Base-by-base conservation (phyloP, 53 echinoderm and acorn worm genomes). In the Holothuria leucospilota region DNA sequence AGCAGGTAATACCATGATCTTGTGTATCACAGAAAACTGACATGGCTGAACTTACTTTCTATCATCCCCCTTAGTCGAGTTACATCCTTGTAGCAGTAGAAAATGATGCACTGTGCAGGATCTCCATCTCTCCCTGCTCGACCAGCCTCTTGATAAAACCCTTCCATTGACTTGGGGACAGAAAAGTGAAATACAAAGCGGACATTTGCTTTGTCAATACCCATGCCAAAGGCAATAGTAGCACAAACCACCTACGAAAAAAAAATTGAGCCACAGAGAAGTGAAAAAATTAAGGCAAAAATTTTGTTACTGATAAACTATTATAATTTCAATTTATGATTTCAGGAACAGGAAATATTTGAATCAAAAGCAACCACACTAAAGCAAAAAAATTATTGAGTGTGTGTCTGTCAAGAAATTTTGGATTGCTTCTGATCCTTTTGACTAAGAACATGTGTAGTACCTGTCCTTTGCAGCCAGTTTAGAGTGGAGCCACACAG, bases 181-280 rank as follows among this genome's bases (percentile, higher is more conserved):
- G 93, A 96, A 90, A 89, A 95, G 61, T 96, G 97, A 29, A 96
- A 78, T 16, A 96, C 97, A 69, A 96, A 96, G 10, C 97, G 81
- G 6, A 96, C 97, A 84, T 96, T 94, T 0, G 97, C 93, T 78
- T 96, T 96, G 90, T 96, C 97, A 53, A 96, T 96, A 29, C 97
- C 97, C 97, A 96, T 96, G 30, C 97, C 97, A 83, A 96, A 96
- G 20, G 97, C 97, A 77, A 96, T 96, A 60, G 97, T 96, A 13
- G 97, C 97, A 88, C 97, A 96, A 9, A 96, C 93, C 21, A 96
- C 97, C 96, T 96, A 82, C 16, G 14, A 64, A 15, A 39, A 16
- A 56, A 56, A 0, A 18, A 56, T 16, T 16, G 18, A 16, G 8
- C 11, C 46, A 46, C 34, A 46, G 8, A 46, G 46, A 8, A 26